phyloP scores from a whole-genome alignment of 2,888 invertebrate species.

The Pimpla rufipes region DNA sequence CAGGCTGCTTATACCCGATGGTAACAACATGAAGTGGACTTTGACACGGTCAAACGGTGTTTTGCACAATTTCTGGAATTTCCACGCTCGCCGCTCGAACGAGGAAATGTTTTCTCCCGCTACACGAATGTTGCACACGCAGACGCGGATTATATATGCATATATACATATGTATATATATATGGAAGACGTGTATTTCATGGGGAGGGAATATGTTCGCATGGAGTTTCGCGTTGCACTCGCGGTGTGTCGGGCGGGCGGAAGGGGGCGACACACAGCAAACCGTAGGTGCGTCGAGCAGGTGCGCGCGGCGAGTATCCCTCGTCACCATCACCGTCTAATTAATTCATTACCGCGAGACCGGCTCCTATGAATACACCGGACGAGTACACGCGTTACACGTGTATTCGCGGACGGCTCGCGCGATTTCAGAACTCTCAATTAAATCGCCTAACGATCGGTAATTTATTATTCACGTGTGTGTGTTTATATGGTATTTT shows the following conservation, averaged over 20 bases:
- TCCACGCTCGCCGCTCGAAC: conserved; percentile 13
- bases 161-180: too few species aligned
- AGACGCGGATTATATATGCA: too few species aligned
- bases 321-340: conserved; percentile 61
- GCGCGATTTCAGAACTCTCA: conserved; percentile 44
- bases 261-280: background rate
- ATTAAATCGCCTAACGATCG: conserved; percentile 47
- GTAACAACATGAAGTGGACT: conserved; percentile 5
- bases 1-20: background rate
- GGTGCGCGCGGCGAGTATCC: conserved; percentile 55
- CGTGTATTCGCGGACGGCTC: conserved; percentile 21
- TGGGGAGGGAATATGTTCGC: conserved; percentile 9
- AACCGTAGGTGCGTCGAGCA: conserved; percentile 42
- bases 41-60: background rate
- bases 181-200: background rate
- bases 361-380: conserved; percentile 53
- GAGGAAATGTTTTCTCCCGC: conserved; percentile 20
- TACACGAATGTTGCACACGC: background rate
- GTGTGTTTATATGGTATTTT: conserved; percentile 5
- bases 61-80: conserved; percentile 32
- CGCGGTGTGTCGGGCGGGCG: background rate
- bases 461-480: conserved; percentile 18
- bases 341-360: conserved; percentile 64
- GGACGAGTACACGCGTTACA: conserved; percentile 26
- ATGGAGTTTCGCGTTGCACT: background rate